These are phyloP conservation scores for Hestina assimilis DNA, from an alignment of 1,140 invertebrate genomes.

Conservation along the genomic window DNA sequence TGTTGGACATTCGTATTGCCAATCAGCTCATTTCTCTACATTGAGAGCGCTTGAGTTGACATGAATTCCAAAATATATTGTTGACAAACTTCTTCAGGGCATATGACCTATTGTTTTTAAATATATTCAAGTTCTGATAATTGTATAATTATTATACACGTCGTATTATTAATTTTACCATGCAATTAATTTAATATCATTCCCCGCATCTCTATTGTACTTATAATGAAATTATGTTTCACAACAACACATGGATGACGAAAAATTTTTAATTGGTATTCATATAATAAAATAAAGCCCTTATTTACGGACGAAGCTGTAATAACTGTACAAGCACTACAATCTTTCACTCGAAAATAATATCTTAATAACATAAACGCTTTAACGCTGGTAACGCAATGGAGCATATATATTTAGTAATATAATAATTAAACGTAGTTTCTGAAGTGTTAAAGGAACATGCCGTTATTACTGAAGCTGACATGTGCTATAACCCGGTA, in stretches of 20 bases:
- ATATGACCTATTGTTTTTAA: conserved; percentile 9
- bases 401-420: conserved; percentile 24
- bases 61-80: conserved; percentile 9
- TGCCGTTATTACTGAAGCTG: conserved; percentile 42
- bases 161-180: too few relatives aligned
- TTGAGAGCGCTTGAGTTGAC: conserved; percentile 8
- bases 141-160: conserved; percentile 1
- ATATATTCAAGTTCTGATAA: conserved; percentile 13
- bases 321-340: background rate
- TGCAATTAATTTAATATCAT: too few relatives aligned
- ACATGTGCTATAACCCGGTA: conserved; percentile 39
- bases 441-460: conserved; percentile 39
- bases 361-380: conserved; percentile 13
- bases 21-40: conserved; percentile 26
- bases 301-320: too few relatives aligned
- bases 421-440: conserved; percentile 34
- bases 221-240: too few relatives aligned
- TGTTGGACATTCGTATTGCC: conserved; percentile 34
- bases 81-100: background rate
- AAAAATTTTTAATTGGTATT: background rate
- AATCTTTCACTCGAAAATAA: background rate
- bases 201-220: too few relatives aligned
- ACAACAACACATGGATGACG: too few relatives aligned
- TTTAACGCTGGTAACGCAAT: conserved; percentile 25
- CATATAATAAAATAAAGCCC: background rate